Evolutionary conservation across 2,113 vertebrate species (phyloP).

Genomic region (Eublepharis macularius): DNA sequence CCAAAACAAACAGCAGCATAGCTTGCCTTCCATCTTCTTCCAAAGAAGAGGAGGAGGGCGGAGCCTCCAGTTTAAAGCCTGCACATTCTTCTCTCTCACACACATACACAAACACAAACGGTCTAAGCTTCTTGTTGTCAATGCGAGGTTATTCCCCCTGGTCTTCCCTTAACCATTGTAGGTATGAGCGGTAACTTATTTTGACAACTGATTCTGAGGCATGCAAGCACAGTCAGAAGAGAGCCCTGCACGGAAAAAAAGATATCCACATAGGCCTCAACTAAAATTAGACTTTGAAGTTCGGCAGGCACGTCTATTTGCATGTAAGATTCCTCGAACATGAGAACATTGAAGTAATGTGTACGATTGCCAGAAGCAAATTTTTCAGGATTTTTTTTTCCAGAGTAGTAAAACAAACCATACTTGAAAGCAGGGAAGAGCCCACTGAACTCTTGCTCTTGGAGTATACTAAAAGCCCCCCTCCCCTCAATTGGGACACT

Average conservation of each 20-base stretch:
- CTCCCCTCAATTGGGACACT: constrained; percentile 50
- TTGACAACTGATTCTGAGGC: constrained; percentile 25
- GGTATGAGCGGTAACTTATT: constrained; percentile 23
- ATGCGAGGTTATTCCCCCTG: not conserved
- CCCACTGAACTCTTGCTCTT: constrained; percentile 57
- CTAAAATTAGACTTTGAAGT: constrained; percentile 59
- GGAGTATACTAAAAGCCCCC: constrained; percentile 55
- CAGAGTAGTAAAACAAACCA: constrained; percentile 67
- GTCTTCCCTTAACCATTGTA: not conserved
- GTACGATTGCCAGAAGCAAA: constrained; percentile 65
- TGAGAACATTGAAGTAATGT: constrained; percentile 46
- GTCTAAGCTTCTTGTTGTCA: constrained; percentile 8
- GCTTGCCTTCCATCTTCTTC: not conserved
- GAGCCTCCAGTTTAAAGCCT: not conserved
- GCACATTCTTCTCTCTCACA: not conserved
- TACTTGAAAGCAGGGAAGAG: constrained; percentile 41
- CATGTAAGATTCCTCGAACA: constrained; percentile 63
- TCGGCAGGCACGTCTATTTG: constrained; percentile 56
- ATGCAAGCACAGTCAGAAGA: not conserved
- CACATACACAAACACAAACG: not conserved
- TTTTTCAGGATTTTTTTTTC: constrained; percentile 39
- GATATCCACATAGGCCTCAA: constrained; percentile 52
- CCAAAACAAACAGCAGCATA: not conserved
- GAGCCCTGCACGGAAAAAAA: not conserved
- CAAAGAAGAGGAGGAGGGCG: not conserved